Evolutionary conservation across 1,140 invertebrate genomes (phyloP).

Genomic region (Atopsyche davidsoni): DNA sequence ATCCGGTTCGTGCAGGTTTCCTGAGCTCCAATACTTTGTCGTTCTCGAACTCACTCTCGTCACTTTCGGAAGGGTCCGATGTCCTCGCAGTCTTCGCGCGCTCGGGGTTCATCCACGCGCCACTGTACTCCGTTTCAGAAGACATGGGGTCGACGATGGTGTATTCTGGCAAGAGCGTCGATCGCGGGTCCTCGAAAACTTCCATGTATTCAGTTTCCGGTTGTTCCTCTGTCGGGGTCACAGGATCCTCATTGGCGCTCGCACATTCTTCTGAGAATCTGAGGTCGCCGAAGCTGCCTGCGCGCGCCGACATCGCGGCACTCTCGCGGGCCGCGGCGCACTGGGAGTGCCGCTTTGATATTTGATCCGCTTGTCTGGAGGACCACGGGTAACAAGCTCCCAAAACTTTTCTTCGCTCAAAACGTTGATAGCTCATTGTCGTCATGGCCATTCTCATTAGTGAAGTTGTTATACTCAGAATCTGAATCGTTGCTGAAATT

Average conservation of each 20-base stretch:
- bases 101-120: background rate
- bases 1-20: background rate
- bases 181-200: constrained; percentile 7
- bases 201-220: constrained; percentile 7
- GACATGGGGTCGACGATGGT: background rate
- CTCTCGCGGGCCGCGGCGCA: constrained; percentile 30
- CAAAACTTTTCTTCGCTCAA: constrained; percentile 67
- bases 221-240: background rate
- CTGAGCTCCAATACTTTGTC: constrained; percentile 15
- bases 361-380: constrained; percentile 34
- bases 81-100: background rate
- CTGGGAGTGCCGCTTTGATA: constrained; percentile 23
- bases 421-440: constrained; percentile 64
- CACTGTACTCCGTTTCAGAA: constrained; percentile 4
- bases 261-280: constrained; percentile 4
- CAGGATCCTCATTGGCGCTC: background rate
- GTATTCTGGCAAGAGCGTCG: background rate
- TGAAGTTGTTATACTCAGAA: constrained; percentile 58
- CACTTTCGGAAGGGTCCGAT: background rate
- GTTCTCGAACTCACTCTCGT: constrained; percentile 16
- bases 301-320: background rate
- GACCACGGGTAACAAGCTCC: constrained; percentile 67
- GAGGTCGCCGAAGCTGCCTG: too few species aligned
- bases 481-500: constrained; percentile 56
- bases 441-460: constrained; percentile 60